These are phyloP conservation scores for Tenrec ecaudatus DNA, from an alignment of 2,113 vertebrate genomes.

Conservation along the genomic window DNA sequence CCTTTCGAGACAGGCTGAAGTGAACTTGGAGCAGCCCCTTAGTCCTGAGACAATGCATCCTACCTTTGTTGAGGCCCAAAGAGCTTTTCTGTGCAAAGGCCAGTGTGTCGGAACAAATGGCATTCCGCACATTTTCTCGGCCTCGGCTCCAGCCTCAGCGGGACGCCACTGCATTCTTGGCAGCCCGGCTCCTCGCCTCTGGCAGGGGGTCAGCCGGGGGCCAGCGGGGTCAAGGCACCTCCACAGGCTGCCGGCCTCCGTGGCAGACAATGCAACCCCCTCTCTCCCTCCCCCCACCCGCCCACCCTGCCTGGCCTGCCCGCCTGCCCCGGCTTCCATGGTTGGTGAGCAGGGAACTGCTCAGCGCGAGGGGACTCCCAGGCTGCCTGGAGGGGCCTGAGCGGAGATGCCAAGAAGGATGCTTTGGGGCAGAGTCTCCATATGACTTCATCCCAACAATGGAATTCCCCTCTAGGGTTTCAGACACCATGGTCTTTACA, in stretches of 20 bases:
- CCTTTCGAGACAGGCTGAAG: conserved; percentile 68
- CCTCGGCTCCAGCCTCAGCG: conserved; percentile 71
- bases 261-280: conserved; percentile 63
- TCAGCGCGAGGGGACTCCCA: neutral
- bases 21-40: conserved; percentile 77
- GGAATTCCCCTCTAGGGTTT: too few relatives aligned
- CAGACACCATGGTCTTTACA: too few relatives aligned
- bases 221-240: conserved; percentile 73
- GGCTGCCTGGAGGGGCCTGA: neutral
- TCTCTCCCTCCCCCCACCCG: neutral
- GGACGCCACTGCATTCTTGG: conserved; percentile 79
- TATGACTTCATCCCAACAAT: neutral
- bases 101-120: conserved; percentile 75
- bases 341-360: neutral
- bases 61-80: conserved; percentile 75
- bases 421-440: neutral
- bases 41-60: conserved; percentile 64
- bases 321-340: neutral
- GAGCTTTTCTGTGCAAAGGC: conserved; percentile 72
- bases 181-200: conserved; percentile 68
- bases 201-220: conserved; percentile 74
- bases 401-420: neutral
- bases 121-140: conserved; percentile 74
- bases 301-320: too few relatives aligned
- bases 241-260: conserved; percentile 36